A percentile compares a stretch with the other conserved stretches of the same genome.
Evolutionary conservation across 2,888 invertebrate genomes (phyloP).

Genomic region (Xanthorhoe spadicearia): DNA sequence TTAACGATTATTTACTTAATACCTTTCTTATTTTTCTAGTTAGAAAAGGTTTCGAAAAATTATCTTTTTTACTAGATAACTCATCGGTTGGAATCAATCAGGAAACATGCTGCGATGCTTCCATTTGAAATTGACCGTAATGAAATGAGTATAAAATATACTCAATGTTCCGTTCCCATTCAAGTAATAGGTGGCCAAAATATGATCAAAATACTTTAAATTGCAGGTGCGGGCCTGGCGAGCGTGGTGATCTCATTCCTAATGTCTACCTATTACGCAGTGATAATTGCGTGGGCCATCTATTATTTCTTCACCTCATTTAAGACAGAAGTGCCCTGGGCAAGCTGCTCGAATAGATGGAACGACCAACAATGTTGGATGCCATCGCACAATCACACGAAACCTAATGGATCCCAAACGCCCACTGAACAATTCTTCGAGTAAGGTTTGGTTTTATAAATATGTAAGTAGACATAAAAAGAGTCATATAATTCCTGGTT

Average conservation of each 20-base stretch:
- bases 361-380: constrained; percentile 94
- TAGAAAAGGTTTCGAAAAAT: no score
- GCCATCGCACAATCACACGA: constrained; percentile 87
- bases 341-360: constrained; percentile 93
- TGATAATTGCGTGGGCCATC: constrained; percentile 97
- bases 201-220: constrained; percentile 17
- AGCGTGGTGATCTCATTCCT: constrained; percentile 97
- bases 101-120: no score
- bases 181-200: background rate
- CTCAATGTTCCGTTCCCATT: background rate
- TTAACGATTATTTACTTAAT: no score
- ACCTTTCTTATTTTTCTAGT: no score
- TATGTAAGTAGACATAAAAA: no score
- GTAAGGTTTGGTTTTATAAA: constrained; percentile 83
- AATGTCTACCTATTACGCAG: constrained; percentile 97
- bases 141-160: no score
- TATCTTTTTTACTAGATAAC: no score
- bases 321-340: constrained; percentile 95
- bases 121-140: no score
- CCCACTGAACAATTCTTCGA: constrained; percentile 97
- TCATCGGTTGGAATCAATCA: no score
- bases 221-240: constrained; percentile 95
- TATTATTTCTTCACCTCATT: constrained; percentile 97
- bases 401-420: constrained; percentile 90
- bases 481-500: no score